Evolutionary conservation across 2,797 vertebrate genomes (phyloP).

Genomic region (Brachymystax lenok): DNA sequence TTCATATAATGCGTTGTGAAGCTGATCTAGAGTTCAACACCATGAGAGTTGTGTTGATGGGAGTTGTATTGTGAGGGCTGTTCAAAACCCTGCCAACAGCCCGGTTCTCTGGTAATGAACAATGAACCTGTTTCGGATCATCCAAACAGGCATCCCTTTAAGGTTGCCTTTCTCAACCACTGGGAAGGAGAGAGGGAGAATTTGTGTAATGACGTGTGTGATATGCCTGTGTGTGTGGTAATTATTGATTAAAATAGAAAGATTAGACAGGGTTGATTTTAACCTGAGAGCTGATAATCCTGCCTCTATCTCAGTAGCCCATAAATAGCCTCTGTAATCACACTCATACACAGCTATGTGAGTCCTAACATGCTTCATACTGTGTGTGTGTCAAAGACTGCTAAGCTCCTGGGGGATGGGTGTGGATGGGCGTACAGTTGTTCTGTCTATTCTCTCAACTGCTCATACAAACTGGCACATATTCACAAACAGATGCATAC

Average conservation of each 20-base stretch:
- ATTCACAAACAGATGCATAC: constrained; percentile 10
- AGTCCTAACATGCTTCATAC: constrained; percentile 44
- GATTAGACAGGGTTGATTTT: constrained; percentile 56
- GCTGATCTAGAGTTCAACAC: constrained; percentile 15
- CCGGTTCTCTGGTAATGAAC: constrained; percentile 48
- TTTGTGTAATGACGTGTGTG: neutral
- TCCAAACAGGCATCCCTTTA: neutral
- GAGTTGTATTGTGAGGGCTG: constrained; percentile 29
- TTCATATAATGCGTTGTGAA: constrained; percentile 18
- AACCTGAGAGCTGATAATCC: constrained; percentile 59
- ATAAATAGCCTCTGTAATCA: constrained; percentile 55
- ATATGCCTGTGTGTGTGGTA: neutral
- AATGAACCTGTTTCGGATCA: constrained; percentile 33
- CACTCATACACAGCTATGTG: constrained; percentile 55
- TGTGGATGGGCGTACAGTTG: neutral
- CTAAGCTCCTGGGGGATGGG: constrained; percentile 45
- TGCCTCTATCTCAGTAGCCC: constrained; percentile 51
- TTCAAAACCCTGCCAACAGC: constrained; percentile 52
- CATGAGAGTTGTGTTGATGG: constrained; percentile 11
- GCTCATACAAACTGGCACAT: constrained; percentile 5
- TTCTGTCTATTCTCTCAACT: neutral
- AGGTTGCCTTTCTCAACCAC: constrained; percentile 6
- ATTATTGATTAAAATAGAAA: constrained; percentile 37
- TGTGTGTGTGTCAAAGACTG: constrained; percentile 40
- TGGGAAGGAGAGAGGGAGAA: neutral